Evolutionary conservation across 2,797 vertebrate species (phyloP), one percentile per base, ranked within the genome.

Genomic region (Atherinosoma microstoma): DNA sequence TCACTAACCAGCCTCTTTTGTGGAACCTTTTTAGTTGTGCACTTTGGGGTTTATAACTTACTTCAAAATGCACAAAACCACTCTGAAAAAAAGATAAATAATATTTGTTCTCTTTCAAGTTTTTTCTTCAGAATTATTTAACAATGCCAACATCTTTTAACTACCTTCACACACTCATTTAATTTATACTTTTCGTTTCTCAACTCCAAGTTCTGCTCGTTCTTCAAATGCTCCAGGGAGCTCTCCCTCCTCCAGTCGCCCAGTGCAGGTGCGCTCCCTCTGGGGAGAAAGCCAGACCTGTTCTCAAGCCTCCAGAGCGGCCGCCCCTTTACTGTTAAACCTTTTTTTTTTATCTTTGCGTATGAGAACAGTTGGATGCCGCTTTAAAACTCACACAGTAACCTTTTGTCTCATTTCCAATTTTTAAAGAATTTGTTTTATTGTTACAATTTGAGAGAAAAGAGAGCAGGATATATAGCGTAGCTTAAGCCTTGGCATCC

Each of bases 261-360:
- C 68, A 56, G 72, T 36, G 83, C 93, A 94, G 94, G 93, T 95
- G 94, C 85, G 80, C 75, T 79, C 51, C 80, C 81, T 83, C 85
- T 75, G 79, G 75, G 80, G 79, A 88, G 69, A 79, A 88, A 87
- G 75, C 73, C 84, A 83, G 76, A 89, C 80, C 73, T 86, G 83
- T 78, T 87, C 79, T 75, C 54, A 59, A 80, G 84, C 72, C 73
- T 70, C 65, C 3, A 27, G 67, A 74, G 73, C 76, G 73, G 76
- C 80, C 54, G 49, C 75, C 78, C 79, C 67, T 90, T 81, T 68
- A 75, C 86, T 83, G 78, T 80, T 85, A 91, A 91, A 88, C 64
- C 74, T 79, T 10, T 35, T 35, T 32, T 47, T 81, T 91, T 92
- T 76, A 93, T 93, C 82, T 83, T 73, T 79, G 67, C 78, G 76